Evolutionary conservation across 1,140 invertebrate genomes (phyloP), one percentile per base, ranked within the genome.

Genomic region (Drosophila subpulchrella): DNA sequence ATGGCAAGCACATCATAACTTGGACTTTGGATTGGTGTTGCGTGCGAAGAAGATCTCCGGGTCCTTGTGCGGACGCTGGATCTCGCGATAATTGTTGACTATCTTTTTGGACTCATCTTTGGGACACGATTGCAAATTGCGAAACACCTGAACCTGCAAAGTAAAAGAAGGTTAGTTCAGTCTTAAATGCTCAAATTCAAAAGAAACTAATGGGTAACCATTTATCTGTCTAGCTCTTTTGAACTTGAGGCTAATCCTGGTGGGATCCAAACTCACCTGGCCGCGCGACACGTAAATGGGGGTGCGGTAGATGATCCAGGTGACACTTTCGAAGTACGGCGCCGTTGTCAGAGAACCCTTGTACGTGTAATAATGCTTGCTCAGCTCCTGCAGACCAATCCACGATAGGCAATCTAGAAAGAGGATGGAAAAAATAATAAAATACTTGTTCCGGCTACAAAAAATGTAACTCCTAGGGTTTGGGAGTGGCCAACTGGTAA

Each of bases 281-380:
- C 94, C 93, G 20, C 93, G 84, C 1, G 96, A 96, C 15, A 97
- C 94, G 78, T 94, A 93, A 55, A 97, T 94, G 1, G 96, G 94
- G 7, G 95, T 93, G 8, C 95, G 94, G 75, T 97, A 95, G 4
- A 97, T 93, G 24, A 96, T 96, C 96, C 96, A 97, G 24, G 93
- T 94, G 34, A 96, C 96, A 72, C 94, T 94, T 78, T 96, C 95
- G 62, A 93, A 93, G 75, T 95, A 97, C 0, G 94, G 94, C 41
- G 94, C 94, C n/a, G 95, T 95, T 3, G 96, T 97, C 13, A 97
- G 91, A 13, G 96, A 96, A 3, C 96, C 96, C 62, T 94, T 92
- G 91, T 92, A 92, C 13, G 90, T 92, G 41, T 92, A 92, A 71
- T 92, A 92, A 58, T 92, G 92, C 75, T 92, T 92, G 63, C 91